Evolutionary conservation across 2,888 invertebrate genomes (phyloP), one percentile per base, ranked within the genome.

Genomic region (Amphipoea lucens): DNA sequence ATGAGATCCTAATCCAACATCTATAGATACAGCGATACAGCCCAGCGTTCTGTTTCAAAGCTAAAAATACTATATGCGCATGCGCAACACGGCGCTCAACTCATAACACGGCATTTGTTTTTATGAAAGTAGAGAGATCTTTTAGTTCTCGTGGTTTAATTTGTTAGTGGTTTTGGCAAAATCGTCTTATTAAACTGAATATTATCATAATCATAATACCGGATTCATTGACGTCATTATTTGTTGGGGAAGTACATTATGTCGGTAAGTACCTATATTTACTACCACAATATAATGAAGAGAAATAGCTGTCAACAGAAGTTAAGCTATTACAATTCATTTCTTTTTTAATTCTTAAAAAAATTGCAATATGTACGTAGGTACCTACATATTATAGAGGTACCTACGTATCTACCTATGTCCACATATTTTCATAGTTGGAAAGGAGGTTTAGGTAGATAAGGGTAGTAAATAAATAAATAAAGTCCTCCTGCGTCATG

Each of bases 1-100:
- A n/a, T 71, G 40, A 68, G 48, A 63, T 51, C 77, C 63, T 36
- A 36, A 63, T 17, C n/a, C n/a, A 57, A 67, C 20, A 40, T 67
- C 9, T 79, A 57, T 40, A 75, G n/a, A 79, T 79, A 73, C 69
- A 51, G 42, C 42, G 48, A 76, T 76, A 80, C 62, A 65, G 29
- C 51, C 72, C 36, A 78, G 79, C 63, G 42, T 40, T 79, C 69
- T 69, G 72, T 79, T 72, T 69, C 68, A 80, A 79, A 79, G 69
- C 83, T 83, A 83, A 83, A 83, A 83, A 80, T 83, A 83, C 60
- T 73, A 20, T 51, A 62, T 79, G 84, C 83, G 83, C 83, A 83
- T 80, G 83, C 83, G 83, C 83, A 84, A 29, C 40, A 65, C 20
- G 40, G 42, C 77, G 62, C 48, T 69, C 36, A 36, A 72, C 67